phyloP scores from a whole-genome alignment of 2,113 vertebrate species.

The Zapus hudsonius region DNA sequence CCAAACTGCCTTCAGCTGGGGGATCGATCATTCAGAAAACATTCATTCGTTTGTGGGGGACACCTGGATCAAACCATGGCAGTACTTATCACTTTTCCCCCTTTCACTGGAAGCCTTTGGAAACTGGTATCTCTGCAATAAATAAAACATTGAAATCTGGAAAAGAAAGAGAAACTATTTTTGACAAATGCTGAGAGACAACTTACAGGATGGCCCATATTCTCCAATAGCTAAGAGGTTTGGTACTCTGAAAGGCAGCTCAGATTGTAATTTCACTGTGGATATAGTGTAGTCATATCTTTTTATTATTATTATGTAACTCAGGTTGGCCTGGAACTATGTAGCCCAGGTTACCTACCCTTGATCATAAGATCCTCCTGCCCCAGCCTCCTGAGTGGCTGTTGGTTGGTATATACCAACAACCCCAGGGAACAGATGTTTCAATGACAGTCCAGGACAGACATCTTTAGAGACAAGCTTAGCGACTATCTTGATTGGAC shows the following conservation, averaged over 20 bases:
- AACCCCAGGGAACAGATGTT: background rate
- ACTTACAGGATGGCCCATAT: background rate
- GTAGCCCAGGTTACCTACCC: background rate
- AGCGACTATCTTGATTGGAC: background rate
- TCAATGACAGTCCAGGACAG: background rate
- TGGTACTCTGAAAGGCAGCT: background rate
- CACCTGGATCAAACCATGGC: no score
- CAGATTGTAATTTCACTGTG: background rate
- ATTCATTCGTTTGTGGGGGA: no score
- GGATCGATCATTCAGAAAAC: no score
- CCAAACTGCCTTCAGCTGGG: no score
- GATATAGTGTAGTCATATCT: fast-evolving
- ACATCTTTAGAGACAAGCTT: background rate
- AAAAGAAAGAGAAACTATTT: background rate
- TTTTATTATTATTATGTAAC: background rate
- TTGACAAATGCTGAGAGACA: background rate
- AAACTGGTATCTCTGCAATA: background rate
- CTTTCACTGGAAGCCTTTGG: background rate
- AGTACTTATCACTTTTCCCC: background rate
- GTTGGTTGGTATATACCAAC: background rate
- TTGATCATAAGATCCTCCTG: background rate
- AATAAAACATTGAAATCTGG: background rate
- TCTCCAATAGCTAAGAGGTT: background rate
- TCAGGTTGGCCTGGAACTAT: background rate
- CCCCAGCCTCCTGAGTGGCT: background rate